Evolutionary conservation across 2,888 invertebrate species (phyloP), one percentile per base, ranked within the genome.

Genomic region (Lingula anatina): DNA sequence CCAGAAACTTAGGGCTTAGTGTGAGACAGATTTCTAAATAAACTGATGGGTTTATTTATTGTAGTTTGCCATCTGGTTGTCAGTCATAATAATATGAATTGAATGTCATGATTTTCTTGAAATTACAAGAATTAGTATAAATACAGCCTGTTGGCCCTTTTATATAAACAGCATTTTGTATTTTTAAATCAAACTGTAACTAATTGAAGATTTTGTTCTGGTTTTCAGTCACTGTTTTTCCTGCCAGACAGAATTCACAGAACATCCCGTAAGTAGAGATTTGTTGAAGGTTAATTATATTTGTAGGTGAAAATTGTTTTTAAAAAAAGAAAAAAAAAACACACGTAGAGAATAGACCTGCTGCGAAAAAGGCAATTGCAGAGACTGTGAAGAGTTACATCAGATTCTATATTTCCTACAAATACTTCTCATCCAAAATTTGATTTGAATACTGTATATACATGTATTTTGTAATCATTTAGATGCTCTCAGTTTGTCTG

Each of bases 211-310:
- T 25, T 37, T n/a, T 25, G 44, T n/a, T 49, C 45, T 54, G 43
- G 43, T 43, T 56, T 63, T 60, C 66, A 63, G 70, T 59, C 53
- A 55, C 46, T 74, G 74, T 50, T 71, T 62, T 60, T 61, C 65
- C 5, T 73, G 73, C 54, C 67, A 67, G 47, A 51, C 59, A 27
- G 47, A 54, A 24, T 59, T 72, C 20, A 53, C 58, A 41, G 68
- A 68, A 46, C 59, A 62, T 40, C 60, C 55, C 54, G 71, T 73
- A 90, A 89, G 80, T 84, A 86, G 15, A 9, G 9, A 31, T 31
- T 79, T 87, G 86, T 73, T 21, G 28, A 12, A 4, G 20, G 42
- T 43, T 5, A n/a, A 15, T 36, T 20, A 20, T 36, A n/a, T 47
- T 31, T 47, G 35, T 9, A 25, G 18, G 23, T 37, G 18, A 27